These are phyloP conservation scores for Lycaena phlaeas DNA, from an alignment of 2,888 invertebrate genomes.

Conservation along the genomic window DNA sequence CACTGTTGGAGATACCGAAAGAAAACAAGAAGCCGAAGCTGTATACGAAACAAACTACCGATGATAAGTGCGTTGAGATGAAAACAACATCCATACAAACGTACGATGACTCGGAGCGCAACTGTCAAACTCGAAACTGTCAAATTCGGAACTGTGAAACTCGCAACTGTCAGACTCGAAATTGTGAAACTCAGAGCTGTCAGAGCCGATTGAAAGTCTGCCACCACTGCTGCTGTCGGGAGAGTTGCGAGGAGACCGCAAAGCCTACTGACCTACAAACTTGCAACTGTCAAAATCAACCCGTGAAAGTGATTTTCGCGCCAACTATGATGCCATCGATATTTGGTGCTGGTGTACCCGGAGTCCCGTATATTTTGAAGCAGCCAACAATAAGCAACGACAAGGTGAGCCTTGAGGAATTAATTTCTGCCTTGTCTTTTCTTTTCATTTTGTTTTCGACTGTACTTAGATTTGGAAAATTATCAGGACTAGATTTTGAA, in stretches of 20 bases:
- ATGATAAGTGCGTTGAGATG: constrained; percentile 25
- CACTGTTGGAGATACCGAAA: constrained; percentile 46
- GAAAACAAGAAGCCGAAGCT: constrained; percentile 48
- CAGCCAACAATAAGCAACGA: constrained; percentile 34
- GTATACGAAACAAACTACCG: constrained; percentile 19
- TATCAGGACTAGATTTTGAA: too few relatives aligned
- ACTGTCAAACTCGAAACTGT: constrained; percentile 5
- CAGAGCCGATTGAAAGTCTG: constrained; percentile 24
- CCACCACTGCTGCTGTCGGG: constrained; percentile 40
- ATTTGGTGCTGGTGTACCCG: constrained; percentile 38
- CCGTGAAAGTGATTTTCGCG: constrained; percentile 55
- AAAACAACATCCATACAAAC: constrained; percentile 27
- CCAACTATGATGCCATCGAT: constrained; percentile 59
- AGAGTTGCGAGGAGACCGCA: constrained; percentile 16
- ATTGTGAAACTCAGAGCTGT: constrained; percentile 11
- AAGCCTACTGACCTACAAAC: constrained; percentile 14
- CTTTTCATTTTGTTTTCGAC: not conserved
- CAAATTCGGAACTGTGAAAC: not conserved
- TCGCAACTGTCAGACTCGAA: not conserved
- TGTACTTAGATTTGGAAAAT: too few relatives aligned
- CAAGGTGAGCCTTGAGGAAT: constrained; percentile 44
- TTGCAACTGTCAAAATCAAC: constrained; percentile 32
- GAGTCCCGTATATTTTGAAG: constrained; percentile 48
- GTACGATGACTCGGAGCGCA: constrained; percentile 3
- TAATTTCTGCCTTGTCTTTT: too few relatives aligned